Conservation (phyloP, 2,113 vertebrate genomes). For the Lasiurus cinereus region DNA sequence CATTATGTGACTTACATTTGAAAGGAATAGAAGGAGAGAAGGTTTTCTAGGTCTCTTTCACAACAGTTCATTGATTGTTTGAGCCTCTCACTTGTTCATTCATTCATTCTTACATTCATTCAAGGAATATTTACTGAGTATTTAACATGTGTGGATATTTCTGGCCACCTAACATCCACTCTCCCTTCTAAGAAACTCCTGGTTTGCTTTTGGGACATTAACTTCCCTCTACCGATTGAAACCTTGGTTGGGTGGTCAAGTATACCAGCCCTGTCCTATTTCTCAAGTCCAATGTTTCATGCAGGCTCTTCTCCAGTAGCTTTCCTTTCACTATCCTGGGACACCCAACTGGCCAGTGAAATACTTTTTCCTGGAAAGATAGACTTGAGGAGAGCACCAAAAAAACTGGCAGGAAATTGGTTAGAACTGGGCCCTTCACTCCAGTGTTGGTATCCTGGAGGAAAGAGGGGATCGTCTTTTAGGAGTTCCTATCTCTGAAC, state of each 20-base stretch:
- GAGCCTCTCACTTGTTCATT: background rate
- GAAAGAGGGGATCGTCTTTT: too few species aligned
- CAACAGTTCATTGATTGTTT: background rate
- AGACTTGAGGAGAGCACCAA: background rate
- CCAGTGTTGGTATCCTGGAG: too few species aligned
- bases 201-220: background rate
- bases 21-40: background rate
- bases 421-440: background rate
- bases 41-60: background rate
- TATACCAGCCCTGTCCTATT: background rate
- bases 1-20: background rate
- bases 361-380: background rate
- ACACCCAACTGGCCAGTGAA: background rate
- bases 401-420: background rate
- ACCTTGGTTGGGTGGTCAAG: background rate
- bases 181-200: background rate
- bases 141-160: background rate
- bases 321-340: background rate
- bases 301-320: background rate
- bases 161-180: background rate
- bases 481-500: background rate
- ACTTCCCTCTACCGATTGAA: background rate
- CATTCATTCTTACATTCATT: background rate
- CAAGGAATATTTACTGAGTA: background rate
- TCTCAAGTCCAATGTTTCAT: background rate